Conservation (phyloP, 2,888 invertebrate species). For the Dryobota labecula region DNA sequence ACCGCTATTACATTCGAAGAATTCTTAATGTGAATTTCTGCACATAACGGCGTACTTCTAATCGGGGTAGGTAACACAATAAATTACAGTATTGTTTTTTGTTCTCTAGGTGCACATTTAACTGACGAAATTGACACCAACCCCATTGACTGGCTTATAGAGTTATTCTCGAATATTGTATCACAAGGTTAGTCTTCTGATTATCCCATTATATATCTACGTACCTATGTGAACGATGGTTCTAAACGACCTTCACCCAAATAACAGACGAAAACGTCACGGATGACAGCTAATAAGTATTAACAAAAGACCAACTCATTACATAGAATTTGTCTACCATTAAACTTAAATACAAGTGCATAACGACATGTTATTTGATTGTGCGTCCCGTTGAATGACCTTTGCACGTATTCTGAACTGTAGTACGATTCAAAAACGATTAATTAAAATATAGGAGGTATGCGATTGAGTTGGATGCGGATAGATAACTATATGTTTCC, state of each 20-base stretch:
- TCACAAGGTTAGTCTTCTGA: background rate
- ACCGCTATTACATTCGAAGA: no score
- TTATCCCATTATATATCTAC: conserved; percentile 11
- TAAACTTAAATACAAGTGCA: conserved; percentile 28
- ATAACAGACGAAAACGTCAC: conserved; percentile 24
- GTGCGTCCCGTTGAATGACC: conserved; percentile 54
- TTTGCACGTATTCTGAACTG: conserved; percentile 55
- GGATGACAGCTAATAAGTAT: conserved; percentile 23
- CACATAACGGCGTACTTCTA: no score
- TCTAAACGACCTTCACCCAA: conserved; percentile 42
- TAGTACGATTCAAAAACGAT: conserved; percentile 43
- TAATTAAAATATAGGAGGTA: conserved; percentile 29
- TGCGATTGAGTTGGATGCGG: conserved; percentile 2
- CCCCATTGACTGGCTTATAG: background rate
- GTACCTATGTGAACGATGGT: background rate
- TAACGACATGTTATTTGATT: conserved; percentile 39
- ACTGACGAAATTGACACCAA: background rate
- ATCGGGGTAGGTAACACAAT: no score
- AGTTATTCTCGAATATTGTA: background rate
- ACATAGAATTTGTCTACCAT: conserved; percentile 28
- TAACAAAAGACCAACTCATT: conserved; percentile 37
- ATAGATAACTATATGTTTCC: conserved; percentile 31
- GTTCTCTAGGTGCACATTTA: no score
- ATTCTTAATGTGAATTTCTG: no score
- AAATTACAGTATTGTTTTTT: no score